phyloP scores from a whole-genome alignment of 2,888 invertebrate species.

The Ormyrus pomaceus region DNA sequence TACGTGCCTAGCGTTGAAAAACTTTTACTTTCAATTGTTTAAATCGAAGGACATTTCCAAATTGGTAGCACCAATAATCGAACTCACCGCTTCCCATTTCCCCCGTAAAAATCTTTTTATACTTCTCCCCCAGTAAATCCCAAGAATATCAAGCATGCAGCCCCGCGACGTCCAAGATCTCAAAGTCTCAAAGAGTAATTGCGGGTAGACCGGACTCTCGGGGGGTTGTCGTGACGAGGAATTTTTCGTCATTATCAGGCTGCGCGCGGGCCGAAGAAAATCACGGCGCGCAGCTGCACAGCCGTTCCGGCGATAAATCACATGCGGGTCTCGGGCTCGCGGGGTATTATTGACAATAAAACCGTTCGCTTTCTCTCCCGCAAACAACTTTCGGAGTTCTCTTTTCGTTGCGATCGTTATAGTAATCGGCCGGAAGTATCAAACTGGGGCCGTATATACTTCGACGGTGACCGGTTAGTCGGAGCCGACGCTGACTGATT shows the following conservation, averaged over 20 bases:
- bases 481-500: slow-evolving; percentile 29
- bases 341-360: slow-evolving; percentile 36
- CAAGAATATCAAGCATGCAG: no score
- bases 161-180: no score
- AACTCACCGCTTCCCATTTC: no score
- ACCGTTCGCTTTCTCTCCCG: slow-evolving; percentile 16
- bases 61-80: no score
- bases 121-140: no score
- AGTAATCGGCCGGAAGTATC: slow-evolving; percentile 34
- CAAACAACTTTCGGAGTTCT: no score
- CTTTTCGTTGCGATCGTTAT: slow-evolving; percentile 16
- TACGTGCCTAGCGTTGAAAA: no score
- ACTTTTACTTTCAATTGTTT: no score
- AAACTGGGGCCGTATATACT: neutral
- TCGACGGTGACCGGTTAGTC: neutral
- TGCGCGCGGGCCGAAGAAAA: neutral
- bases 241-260: slow-evolving; percentile 37
- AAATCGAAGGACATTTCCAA: no score
- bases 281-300: neutral
- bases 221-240: neutral
- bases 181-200: no score
- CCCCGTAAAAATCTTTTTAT: no score
- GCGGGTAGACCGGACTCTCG: neutral
- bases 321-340: neutral
- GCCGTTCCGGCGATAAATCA: slow-evolving; percentile 21